Evolutionary conservation across 2,888 invertebrate species (phyloP).

Genomic region (Pterostichus niger): DNA sequence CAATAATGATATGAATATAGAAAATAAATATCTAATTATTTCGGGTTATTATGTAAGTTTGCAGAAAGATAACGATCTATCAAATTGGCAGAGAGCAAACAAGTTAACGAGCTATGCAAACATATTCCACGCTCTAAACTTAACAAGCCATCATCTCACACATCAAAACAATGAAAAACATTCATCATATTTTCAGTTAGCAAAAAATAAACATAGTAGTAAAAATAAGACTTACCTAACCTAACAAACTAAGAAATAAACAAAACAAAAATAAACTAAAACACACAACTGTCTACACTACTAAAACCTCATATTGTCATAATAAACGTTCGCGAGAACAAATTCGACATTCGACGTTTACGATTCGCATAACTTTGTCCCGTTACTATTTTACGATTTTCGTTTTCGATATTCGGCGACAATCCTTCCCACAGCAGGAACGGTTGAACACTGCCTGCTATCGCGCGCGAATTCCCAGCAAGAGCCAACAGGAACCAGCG

Average conservation of each 20-base stretch:
- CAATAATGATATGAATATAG: too few relatives aligned
- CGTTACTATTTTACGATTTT: background rate
- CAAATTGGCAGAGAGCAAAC: too few relatives aligned
- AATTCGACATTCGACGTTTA: background rate
- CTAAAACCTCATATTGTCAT: constrained; percentile 25
- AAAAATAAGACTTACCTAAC: background rate
- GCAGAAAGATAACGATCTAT: too few relatives aligned
- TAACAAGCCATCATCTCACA: too few relatives aligned
- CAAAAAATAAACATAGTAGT: background rate
- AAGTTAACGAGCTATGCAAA: too few relatives aligned
- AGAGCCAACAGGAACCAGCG: constrained; percentile 19
- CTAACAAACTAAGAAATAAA: background rate
- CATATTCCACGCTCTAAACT: too few relatives aligned
- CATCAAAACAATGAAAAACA: too few relatives aligned
- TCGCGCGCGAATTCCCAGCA: constrained; percentile 49
- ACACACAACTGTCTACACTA: constrained; percentile 16
- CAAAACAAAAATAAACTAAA: constrained; percentile 12
- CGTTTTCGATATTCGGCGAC: background rate
- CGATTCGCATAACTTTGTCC: constrained; percentile 16
- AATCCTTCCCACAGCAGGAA: background rate
- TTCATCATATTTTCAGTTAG: too few relatives aligned
- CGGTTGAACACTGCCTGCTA: constrained; percentile 43
- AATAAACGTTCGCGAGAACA: constrained; percentile 11
- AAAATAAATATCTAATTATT: too few relatives aligned
- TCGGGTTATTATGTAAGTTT: too few relatives aligned